Base-by-base conservation (phyloP, 2,888 invertebrate species). In the Drosophila paramelanica region DNA sequence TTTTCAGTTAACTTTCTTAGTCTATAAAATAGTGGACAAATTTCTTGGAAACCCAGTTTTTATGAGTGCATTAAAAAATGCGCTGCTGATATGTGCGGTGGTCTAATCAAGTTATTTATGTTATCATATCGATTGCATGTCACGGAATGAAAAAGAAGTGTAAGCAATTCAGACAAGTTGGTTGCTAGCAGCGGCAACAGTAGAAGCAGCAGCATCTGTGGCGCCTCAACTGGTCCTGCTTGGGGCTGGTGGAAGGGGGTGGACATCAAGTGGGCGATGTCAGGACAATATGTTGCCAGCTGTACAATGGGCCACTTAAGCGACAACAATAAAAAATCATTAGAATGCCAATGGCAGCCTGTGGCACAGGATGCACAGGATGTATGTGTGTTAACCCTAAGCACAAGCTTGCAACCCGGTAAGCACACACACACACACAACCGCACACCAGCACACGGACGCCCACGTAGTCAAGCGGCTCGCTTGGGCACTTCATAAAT, bases 261-360 rank as follows among this genome's bases (percentile, higher is more conserved):
- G 46, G 47, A 14, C 57, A 50, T 62, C 49, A 67, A 68, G 68
- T 57, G 62, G 81, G 55, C 64, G 46, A 64, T 52, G 79, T 67
- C 53, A 55, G 72, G 50, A 74, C 84, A 83, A 86, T 86, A 83
- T 83, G 83, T 74, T 79, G 84, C 84, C 84, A 83, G 84, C 84
- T 83, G 83, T 86, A 83, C 81, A 86, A 86, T 83, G 79, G 84
- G 79, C 83, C 83, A 83, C 83, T 83, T 83, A 81, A 81, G 77
- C 83, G 87, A 83, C 83, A 83, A 83, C 83, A 83, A 83, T 83
- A 83, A 86, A 83, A 83, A 86, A 83, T 83, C 84, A 83, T 83
- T 83, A 86, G 84, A 83, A 81, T 86, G 84, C 77, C 83, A 83
- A 81, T 70, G 81, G 71, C 79, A 79, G 77, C 52, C 59, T 45